Evolutionary conservation across 2,797 vertebrate species (phyloP).

Genomic region (Karalla daura): DNA sequence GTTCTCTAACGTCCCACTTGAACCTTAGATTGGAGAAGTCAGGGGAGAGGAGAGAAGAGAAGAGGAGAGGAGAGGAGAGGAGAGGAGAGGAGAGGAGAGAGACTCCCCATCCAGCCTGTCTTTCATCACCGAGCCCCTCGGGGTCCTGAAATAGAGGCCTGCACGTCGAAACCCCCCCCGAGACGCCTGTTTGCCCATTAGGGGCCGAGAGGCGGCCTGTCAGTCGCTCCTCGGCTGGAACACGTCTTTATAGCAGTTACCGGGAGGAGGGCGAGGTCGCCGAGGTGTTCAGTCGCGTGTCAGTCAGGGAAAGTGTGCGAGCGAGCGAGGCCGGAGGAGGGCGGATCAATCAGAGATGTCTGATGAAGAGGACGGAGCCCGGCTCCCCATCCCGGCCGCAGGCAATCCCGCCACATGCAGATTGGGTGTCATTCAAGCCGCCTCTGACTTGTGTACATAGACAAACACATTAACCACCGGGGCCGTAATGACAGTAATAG

Average conservation of each 20-base stretch:
- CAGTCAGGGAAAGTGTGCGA: slow-evolving; percentile 69
- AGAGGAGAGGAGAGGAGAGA: slow-evolving; percentile 24
- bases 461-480: slow-evolving; percentile 82
- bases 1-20: slow-evolving; percentile 38
- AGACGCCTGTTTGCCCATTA: slow-evolving; percentile 49
- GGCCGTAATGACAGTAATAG: slow-evolving; percentile 83
- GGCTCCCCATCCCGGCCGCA: slow-evolving; percentile 64
- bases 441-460: slow-evolving; percentile 66
- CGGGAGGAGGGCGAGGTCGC: slow-evolving; percentile 44
- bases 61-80: slow-evolving; percentile 16
- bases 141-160: slow-evolving; percentile 19
- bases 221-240: slow-evolving; percentile 36
- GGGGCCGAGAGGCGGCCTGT: slow-evolving; percentile 45
- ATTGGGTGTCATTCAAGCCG: slow-evolving; percentile 83
- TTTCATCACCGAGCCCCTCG: slow-evolving; percentile 45
- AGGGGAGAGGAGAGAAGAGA: slow-evolving; percentile 32
- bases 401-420: slow-evolving; percentile 74
- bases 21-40: slow-evolving; percentile 45
- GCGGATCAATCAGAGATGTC: slow-evolving; percentile 77
- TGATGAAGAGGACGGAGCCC: slow-evolving; percentile 73
- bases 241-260: slow-evolving; percentile 58
- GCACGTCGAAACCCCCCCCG: background rate
- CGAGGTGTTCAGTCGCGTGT: slow-evolving; percentile 48
- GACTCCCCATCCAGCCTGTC: slow-evolving; percentile 44
- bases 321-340: slow-evolving; percentile 16